These are phyloP conservation scores for Epizoanthus scotinus DNA, from an alignment of 92 coral and sea anemone genomes.

Conservation along the genomic window DNA sequence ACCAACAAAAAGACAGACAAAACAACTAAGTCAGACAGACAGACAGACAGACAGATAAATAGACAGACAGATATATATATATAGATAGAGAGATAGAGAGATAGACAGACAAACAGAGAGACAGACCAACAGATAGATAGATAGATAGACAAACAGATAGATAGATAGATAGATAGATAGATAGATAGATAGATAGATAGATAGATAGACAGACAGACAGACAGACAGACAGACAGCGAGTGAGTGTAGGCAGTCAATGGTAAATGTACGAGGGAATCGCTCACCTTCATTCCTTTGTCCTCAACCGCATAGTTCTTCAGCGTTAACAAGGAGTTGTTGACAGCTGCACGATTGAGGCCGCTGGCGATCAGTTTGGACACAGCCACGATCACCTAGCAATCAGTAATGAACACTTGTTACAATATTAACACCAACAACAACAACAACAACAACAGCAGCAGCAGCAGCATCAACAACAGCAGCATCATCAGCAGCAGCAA, in stretches of 20 bases:
- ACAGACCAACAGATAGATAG: not conserved
- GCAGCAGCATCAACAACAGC: too few relatives aligned
- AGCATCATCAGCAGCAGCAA: too few relatives aligned
- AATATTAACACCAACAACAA: not conserved
- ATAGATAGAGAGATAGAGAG: not conserved
- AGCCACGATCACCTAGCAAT: conserved; percentile 88
- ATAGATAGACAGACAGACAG: not conserved
- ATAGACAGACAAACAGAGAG: not conserved
- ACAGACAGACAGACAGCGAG: not conserved
- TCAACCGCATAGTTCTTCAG: conserved; percentile 87
- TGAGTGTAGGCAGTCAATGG: too few relatives aligned
- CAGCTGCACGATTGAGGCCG: conserved; percentile 92
- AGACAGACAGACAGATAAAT: not conserved
- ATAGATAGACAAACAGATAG: not conserved
- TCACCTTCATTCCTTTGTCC: conserved; percentile 96
- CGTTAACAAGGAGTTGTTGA: conserved; percentile 77
- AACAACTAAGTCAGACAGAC: not conserved
- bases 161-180: not conserved
- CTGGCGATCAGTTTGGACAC: conserved; percentile 91
- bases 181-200: not conserved
- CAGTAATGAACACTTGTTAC: not conserved
- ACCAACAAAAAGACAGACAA: not conserved
- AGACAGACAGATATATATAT: not conserved
- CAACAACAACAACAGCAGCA: not conserved
- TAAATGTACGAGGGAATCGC: not conserved